These are phyloP conservation scores for Danaus chrysippus DNA, from an alignment of 2,888 invertebrate genomes.

Conservation along the genomic window DNA sequence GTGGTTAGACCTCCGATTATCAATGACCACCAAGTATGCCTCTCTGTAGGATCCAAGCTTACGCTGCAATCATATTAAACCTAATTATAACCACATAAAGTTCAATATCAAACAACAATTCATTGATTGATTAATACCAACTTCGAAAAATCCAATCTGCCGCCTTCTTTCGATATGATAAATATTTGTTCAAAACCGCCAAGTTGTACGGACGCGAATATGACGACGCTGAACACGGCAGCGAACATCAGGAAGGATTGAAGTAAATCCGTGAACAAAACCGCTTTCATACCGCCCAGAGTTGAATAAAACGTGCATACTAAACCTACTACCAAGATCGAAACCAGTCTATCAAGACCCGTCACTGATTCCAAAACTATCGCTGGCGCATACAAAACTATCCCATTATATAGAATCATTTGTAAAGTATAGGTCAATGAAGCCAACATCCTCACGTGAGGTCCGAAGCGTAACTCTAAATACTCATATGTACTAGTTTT, in stretches of 20 bases:
- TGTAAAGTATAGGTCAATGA: slow-evolving; percentile 92
- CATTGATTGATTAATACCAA: slow-evolving; percentile 50
- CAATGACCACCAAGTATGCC: slow-evolving; percentile 91
- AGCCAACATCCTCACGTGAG: slow-evolving; percentile 85
- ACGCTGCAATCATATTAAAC: slow-evolving; percentile 74
- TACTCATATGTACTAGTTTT: slow-evolving; percentile 96
- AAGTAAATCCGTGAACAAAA: slow-evolving; percentile 91
- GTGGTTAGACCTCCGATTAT: slow-evolving; percentile 89
- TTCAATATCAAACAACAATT: slow-evolving; percentile 1
- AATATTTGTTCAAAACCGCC: slow-evolving; percentile 87
- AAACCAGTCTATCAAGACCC: slow-evolving; percentile 84
- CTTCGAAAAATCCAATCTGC: slow-evolving; percentile 85
- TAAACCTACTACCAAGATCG: slow-evolving; percentile 86
- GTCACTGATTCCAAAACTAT: slow-evolving; percentile 93
- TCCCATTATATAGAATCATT: slow-evolving; percentile 93
- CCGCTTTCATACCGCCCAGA: slow-evolving; percentile 95
- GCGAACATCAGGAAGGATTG: slow-evolving; percentile 92
- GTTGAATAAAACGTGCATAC: slow-evolving; percentile 93
- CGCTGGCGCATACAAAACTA: slow-evolving; percentile 96
- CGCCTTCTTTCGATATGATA: slow-evolving; percentile 82
- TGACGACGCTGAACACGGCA: slow-evolving; percentile 88
- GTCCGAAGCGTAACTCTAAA: slow-evolving; percentile 91
- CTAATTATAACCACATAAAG: not conserved
- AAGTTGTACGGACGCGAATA: slow-evolving; percentile 83
- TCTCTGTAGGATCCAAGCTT: slow-evolving; percentile 87